phyloP scores from a whole-genome alignment of 2,888 invertebrate genomes.

The Thysanoteuthis rhombus region DNA sequence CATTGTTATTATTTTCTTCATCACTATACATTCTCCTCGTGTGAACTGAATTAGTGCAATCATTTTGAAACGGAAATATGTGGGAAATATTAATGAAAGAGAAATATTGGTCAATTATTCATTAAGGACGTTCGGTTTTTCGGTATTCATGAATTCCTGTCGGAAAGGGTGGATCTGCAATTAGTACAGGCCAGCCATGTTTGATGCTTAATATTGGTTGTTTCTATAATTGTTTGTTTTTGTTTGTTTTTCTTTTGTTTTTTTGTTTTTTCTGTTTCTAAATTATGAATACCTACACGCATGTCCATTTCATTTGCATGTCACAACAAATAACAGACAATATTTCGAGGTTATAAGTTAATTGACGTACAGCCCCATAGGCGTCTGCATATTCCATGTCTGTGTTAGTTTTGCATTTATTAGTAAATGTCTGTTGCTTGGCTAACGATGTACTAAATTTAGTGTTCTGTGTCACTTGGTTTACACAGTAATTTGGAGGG shows the following conservation, averaged over 20 bases:
- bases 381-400: background rate
- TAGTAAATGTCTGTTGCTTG: background rate
- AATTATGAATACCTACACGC: background rate
- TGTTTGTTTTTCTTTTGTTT: background rate
- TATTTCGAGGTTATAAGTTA: background rate
- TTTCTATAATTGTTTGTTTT: background rate
- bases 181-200: background rate
- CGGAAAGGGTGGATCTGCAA: background rate
- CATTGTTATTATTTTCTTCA: too few species aligned
- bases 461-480: too few species aligned
- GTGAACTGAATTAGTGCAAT: too few species aligned
- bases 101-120: background rate
- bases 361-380: background rate
- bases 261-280: background rate
- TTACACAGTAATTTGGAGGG: too few species aligned
- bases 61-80: too few species aligned
- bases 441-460: too few species aligned
- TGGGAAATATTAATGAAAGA: too few species aligned
- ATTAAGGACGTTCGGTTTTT: background rate
- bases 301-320: background rate
- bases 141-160: background rate
- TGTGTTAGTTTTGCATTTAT: background rate
- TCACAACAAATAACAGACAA: background rate
- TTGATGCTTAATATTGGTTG: background rate
- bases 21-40: too few species aligned